Evolutionary conservation across 1,140 invertebrate genomes (phyloP), one percentile per base, ranked within the genome.

Genomic region (Carcinoscorpius rotundicauda): DNA sequence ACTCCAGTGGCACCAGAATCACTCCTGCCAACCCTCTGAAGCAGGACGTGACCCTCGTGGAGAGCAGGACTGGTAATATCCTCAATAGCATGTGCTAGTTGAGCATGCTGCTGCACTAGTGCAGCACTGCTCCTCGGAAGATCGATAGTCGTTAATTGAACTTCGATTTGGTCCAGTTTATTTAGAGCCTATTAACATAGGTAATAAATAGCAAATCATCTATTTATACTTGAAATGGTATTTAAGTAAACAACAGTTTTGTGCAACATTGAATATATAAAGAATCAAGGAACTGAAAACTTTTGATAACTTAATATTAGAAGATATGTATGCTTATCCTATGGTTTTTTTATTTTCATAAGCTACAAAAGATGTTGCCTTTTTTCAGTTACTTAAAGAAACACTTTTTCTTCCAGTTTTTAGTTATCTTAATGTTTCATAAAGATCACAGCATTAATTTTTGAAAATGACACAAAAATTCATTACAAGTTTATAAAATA

Each of bases 81-180:
- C 73, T 86, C 84, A 52, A 88, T 79, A 61, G 83, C 79, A 29
- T 29, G 29, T 29, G 29, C 29, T 29, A 29, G 29, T 29, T 29
- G 29, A 29, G 29, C 29, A 29, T 29, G 29, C 29, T 29, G 29
- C 71, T 79, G 75, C 60, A 81, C 76, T 60, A 88, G 80, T 70
- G 84, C 81, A 4, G 81, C 72, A 4, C 85, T 85, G 68, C 82
- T 84, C 52, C 81, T 76, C 3, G 84, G 79, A 72, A 86, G 76
- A 71, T 78, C 76, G 60, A 84, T 82, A 51, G 82, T 86, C 55
- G 83, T 83, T 64, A 90, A 74, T 71, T 90, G 85, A 69, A 87
- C 81, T 78, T 91, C 87, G 6, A 90, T 76, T 74, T 90, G 86
- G 75, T 88, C 86, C 64, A 90, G 73, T 75, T 88, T 87, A 62